phyloP scores from a whole-genome alignment of 2,888 invertebrate genomes.

The Drosophila histrio region DNA sequence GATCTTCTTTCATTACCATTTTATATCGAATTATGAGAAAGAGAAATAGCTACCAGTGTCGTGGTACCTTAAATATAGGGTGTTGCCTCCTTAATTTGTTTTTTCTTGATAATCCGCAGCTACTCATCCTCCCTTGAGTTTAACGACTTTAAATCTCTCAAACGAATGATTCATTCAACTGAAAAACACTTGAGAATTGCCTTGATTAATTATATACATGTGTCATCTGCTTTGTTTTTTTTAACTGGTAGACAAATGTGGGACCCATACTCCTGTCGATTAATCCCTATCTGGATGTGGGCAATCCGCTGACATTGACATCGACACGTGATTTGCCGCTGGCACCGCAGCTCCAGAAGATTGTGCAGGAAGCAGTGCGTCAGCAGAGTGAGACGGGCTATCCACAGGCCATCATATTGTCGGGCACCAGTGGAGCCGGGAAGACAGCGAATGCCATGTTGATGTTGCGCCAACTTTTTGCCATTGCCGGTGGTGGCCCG shows the following conservation, averaged over 20 bases:
- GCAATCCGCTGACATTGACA: constrained; percentile 94
- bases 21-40: too few species aligned
- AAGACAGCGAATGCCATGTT: constrained; percentile 97
- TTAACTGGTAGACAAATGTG: constrained; percentile 91
- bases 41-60: too few species aligned
- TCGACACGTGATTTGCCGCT: constrained; percentile 90
- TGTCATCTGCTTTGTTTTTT: constrained; percentile 5
- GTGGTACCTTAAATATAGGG: neutral
- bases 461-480: constrained; percentile 94
- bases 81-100: neutral
- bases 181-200: neutral
- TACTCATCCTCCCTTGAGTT: neutral
- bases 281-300: constrained; percentile 94
- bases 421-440: constrained; percentile 95
- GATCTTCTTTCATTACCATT: too few species aligned
- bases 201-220: neutral
- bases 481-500: constrained; percentile 96
- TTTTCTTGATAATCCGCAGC: neutral
- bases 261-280: constrained; percentile 95
- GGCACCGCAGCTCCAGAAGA: constrained; percentile 92
- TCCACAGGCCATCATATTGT: constrained; percentile 97
- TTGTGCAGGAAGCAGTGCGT: constrained; percentile 95
- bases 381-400: constrained; percentile 98
- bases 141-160: neutral
- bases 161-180: constrained; percentile 1